Conservation (phyloP, 1,140 invertebrate genomes). For the Dendroctonus ponderosae region DNA sequence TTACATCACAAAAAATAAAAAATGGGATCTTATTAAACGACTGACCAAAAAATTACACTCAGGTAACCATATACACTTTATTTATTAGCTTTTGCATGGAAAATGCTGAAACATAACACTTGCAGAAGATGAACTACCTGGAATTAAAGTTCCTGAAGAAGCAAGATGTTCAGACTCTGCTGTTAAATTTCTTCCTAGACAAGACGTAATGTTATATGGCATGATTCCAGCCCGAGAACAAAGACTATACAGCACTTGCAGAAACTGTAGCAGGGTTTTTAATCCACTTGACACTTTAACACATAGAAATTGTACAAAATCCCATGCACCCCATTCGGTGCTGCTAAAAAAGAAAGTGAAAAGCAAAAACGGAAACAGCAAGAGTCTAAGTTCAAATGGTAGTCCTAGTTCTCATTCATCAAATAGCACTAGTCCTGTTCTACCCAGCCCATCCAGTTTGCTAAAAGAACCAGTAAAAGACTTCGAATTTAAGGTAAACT, state of each 20-base stretch:
- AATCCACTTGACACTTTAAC: slow-evolving; percentile 38
- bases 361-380: slow-evolving; percentile 36
- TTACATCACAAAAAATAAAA: slow-evolving; percentile 17
- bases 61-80: slow-evolving; percentile 4
- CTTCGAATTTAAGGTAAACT: slow-evolving; percentile 32
- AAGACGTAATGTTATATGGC: slow-evolving; percentile 40
- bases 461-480: slow-evolving; percentile 6
- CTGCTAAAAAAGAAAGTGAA: slow-evolving; percentile 42
- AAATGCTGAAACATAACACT: background rate
- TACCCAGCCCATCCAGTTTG: slow-evolving; percentile 1
- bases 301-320: slow-evolving; percentile 39
- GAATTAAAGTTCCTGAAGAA: slow-evolving; percentile 12
- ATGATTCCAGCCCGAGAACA: slow-evolving; percentile 43
- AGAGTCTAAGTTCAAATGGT: slow-evolving; percentile 28
- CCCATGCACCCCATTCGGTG: slow-evolving; percentile 18
- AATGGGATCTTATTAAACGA: slow-evolving; percentile 19
- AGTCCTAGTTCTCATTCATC: slow-evolving; percentile 15
- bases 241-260: slow-evolving; percentile 39
- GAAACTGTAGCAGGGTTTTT: slow-evolving; percentile 40
- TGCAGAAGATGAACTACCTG: slow-evolving; percentile 15
- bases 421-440: slow-evolving; percentile 10
- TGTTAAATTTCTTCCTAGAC: slow-evolving; percentile 38
- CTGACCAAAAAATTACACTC: slow-evolving; percentile 16
- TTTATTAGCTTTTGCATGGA: background rate
- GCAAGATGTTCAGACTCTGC: slow-evolving; percentile 24